Evolutionary conservation across 2,888 invertebrate genomes (phyloP), one percentile per base, ranked within the genome.

Genomic region (Clunio marinus): DNA sequence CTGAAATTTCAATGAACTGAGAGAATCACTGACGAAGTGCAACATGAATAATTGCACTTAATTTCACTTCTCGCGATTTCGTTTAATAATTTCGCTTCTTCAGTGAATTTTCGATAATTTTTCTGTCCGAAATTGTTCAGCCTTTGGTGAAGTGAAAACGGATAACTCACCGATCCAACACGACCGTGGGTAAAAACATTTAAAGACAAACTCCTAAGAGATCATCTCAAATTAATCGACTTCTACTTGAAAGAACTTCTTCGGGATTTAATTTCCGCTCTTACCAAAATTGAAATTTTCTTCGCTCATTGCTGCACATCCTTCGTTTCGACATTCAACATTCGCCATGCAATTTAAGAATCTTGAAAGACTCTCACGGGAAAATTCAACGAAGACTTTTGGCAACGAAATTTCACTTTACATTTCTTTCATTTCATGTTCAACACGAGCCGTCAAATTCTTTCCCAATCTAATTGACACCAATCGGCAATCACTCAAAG

Each of bases 61-160:
- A 22, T 51, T 51, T 51, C 24, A 17, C 41, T 51, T 15, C 22
- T 20, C 51, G 22, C 20, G 27, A 5, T 46, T 5, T 51, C 24
- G 4, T 8, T 51, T 15, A 10, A 17, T 20, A 20, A 17, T 17
- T 51, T 17, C 24, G 51, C 51, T 51, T 51, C 51, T 51, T 51
- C 51, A 51, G 51, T 51, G 51, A 20, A 51, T 51, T 51, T 51
- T 51, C 51, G 51, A 20, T 51, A 51, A 51, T 51, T 51, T 51
- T 51, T 51, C 51, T 51, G 51, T 51, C 51, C 51, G 10, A 51
- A 51, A 4, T 3, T 17, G 2, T 24, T 51, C 45, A 15, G 4
- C 13, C 10, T 3, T 15, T 45, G n/a, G 13, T 13, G 2, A 32
- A 32, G 32, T 32, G 13, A 3, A 8, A 17, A 24, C 51, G 51